Conservation (phyloP, 1,140 invertebrate genomes). For the Cydia splendana region DNA sequence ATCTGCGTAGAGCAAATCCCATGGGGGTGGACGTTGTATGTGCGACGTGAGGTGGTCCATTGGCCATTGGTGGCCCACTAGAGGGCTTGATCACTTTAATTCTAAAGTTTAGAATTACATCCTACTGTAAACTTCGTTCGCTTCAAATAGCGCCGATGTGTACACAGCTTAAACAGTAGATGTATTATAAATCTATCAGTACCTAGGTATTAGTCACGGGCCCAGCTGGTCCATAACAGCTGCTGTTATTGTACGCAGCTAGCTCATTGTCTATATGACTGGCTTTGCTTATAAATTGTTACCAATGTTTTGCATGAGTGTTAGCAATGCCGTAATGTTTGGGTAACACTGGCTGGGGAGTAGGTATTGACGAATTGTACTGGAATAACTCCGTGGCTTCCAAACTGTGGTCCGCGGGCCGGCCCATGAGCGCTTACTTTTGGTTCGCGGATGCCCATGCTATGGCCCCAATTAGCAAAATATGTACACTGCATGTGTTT, state of each 20-base stretch:
- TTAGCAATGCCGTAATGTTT: background rate
- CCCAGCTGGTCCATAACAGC: slow-evolving; percentile 12
- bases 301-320: slow-evolving; percentile 6
- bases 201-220: background rate
- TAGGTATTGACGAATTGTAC: background rate
- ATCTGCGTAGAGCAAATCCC: too few relatives aligned
- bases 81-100: too few relatives aligned
- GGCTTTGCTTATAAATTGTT: background rate
- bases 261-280: slow-evolving; percentile 12
- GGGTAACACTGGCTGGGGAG: background rate
- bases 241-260: slow-evolving; percentile 5
- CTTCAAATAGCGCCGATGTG: background rate
- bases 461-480: too few relatives aligned
- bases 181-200: slow-evolving; percentile 13
- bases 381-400: background rate
- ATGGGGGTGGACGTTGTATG: too few relatives aligned
- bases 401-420: too few relatives aligned
- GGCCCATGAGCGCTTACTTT: too few relatives aligned
- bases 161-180: background rate
- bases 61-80: too few relatives aligned
- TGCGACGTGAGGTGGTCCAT: too few relatives aligned
- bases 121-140: too few relatives aligned
- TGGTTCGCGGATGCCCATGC: too few relatives aligned
- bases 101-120: too few relatives aligned
- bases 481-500: too few relatives aligned